These are phyloP conservation scores for Lucinisca nassula DNA, from an alignment of 2,888 invertebrate species.

Conservation along the genomic window DNA sequence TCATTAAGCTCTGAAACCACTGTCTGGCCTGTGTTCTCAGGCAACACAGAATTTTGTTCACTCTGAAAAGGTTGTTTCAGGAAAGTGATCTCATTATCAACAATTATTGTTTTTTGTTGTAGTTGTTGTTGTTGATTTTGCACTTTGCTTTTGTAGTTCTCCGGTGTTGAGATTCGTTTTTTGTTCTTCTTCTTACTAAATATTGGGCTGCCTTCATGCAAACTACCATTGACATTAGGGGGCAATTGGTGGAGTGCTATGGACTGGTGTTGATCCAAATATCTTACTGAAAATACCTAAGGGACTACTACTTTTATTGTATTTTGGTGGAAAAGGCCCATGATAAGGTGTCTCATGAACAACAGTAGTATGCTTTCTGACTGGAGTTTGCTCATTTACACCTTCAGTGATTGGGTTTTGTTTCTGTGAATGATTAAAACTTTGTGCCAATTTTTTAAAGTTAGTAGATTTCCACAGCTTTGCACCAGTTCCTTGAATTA, in stretches of 20 bases:
- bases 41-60: no score
- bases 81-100: no score
- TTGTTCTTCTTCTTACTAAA: neutral
- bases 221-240: neutral
- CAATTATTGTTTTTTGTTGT: no score
- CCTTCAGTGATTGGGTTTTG: neutral
- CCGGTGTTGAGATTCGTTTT: neutral
- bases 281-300: neutral
- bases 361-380: neutral
- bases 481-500: neutral
- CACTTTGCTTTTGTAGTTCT: neutral
- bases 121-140: no score
- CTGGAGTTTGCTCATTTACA: no score
- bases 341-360: neutral
- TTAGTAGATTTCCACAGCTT: neutral
- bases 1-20: no score
- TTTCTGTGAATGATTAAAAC: neutral
- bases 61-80: no score
- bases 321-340: neutral
- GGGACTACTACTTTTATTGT: neutral
- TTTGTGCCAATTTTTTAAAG: neutral
- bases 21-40: no score
- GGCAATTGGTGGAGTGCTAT: neutral
- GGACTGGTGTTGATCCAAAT: neutral
- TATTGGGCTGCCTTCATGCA: neutral